A percentile compares a stretch with the other conserved stretches of the same genome.
Evolutionary conservation across 2,797 vertebrate genomes (phyloP).

Genomic region (Pantherophis vulpinus): DNA sequence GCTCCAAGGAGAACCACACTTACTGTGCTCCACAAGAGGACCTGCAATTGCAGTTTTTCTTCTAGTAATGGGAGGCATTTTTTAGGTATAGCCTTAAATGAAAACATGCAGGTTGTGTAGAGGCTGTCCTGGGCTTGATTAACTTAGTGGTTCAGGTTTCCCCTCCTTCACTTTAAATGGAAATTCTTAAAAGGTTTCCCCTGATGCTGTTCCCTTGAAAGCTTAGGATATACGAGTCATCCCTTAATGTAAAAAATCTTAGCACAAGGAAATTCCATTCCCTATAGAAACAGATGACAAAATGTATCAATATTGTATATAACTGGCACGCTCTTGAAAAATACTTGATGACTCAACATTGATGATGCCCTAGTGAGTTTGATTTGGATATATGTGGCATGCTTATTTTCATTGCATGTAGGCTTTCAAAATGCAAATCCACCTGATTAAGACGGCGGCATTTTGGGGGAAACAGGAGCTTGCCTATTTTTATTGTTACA

Average conservation of each 20-base stretch:
- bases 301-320: not conserved
- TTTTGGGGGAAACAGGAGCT: not conserved
- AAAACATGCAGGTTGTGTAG: not conserved
- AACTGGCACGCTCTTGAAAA: not conserved
- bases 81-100: not conserved
- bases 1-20: not conserved
- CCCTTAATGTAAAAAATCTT: not conserved
- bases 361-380: not conserved
- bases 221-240: not conserved
- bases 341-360: not conserved
- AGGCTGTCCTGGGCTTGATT: not conserved
- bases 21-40: not conserved
- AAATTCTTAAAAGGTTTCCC: not conserved
- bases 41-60: not conserved
- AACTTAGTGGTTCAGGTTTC: not conserved
- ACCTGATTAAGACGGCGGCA: not conserved
- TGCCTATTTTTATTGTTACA: not conserved
- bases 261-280: not conserved
- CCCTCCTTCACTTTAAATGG: not conserved
- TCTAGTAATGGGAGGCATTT: not conserved
- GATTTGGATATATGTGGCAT: not conserved
- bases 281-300: rapidly evolving
- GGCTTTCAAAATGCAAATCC: not conserved
- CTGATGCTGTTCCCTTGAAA: not conserved
- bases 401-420: not conserved